These are phyloP conservation scores for Sorex fumeus DNA, from an alignment of 2,113 vertebrate species.

Conservation along the genomic window DNA sequence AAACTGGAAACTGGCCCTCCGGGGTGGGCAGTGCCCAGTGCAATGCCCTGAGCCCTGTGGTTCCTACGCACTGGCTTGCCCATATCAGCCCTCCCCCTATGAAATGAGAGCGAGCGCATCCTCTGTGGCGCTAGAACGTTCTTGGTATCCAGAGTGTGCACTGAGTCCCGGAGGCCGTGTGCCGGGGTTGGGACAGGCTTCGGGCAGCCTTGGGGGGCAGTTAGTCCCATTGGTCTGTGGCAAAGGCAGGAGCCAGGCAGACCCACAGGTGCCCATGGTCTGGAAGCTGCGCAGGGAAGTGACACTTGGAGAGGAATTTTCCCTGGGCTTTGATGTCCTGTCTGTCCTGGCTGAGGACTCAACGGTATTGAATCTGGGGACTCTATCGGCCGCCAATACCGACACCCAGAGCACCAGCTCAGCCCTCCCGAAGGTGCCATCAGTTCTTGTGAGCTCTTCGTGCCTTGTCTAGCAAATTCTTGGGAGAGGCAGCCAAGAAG, in stretches of 20 bases:
- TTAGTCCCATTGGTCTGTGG: neutral
- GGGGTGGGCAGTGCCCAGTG: no score
- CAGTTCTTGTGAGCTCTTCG: neutral
- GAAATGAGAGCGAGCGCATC: neutral
- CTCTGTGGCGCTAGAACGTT: neutral
- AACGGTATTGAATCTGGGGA: neutral
- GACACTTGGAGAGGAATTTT: neutral
- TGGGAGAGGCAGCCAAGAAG: neutral
- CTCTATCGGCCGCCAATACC: constrained; percentile 34
- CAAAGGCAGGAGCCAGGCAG: neutral
- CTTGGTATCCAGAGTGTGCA: constrained; percentile 10
- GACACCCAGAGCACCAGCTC: neutral
- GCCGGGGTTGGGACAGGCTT: neutral
- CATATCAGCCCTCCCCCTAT: neutral
- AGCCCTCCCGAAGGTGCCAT: neutral
- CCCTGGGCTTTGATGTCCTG: neutral
- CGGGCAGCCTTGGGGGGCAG: neutral
- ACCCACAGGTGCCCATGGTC: neutral
- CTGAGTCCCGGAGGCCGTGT: neutral
- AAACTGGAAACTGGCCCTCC: no score
- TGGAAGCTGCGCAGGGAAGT: neutral
- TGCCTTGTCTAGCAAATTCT: neutral
- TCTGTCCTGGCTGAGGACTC: neutral
- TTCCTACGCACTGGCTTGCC: no score
- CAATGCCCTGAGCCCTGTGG: no score